Base-by-base conservation (phyloP, 2,113 vertebrate genomes). In the Scatophagus argus region DNA sequence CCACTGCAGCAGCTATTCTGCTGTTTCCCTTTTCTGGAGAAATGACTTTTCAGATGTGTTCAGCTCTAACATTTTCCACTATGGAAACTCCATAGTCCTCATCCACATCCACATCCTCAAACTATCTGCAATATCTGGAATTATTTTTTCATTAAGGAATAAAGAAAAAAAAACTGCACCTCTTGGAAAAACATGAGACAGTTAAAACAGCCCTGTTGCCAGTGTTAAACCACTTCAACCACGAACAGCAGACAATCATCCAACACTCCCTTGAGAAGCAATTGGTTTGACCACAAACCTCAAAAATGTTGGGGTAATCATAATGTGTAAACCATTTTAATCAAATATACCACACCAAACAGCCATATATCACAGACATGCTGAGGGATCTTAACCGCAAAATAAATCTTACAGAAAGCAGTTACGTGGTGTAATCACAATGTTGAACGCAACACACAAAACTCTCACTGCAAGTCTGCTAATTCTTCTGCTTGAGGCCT, bases 271-370 rank as follows among this genome's bases (percentile, higher is more conserved):
- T 23, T 0, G 27, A 60, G 74, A 86, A 27, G 59, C 7, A 0
- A 27, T 25, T 0, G 79, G 81, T 83, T 77, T 13, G 27, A 81
- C 79, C 87, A 43, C 85, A 89, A 25, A 79, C 83, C 88, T 77
- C 81, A 86, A 51, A 83, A 73, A 90, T 85, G 61, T 83, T 36
- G 32, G 51, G 59, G 72, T 66, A 72, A 69, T 87, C 71, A 77
- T 69, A 56, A 85, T 44, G 74, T 66, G 74, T 59, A 86, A 84
- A 69, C 79, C 54, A 38, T 74, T 83, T 88, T 65, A 88, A 81
- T 85, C 36, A 72, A 72, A 64, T 29, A n/a, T n/a, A 88, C 80
- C 73, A 79, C 87, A 88, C 46, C 49, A 78, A 79, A 79, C 44
- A 56, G 0, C 41, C 59, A 29, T 38, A 54, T 76, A 85, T 84